These are phyloP conservation scores for Clusia tigrina DNA, from an alignment of 2,888 invertebrate species.

Conservation along the genomic window DNA sequence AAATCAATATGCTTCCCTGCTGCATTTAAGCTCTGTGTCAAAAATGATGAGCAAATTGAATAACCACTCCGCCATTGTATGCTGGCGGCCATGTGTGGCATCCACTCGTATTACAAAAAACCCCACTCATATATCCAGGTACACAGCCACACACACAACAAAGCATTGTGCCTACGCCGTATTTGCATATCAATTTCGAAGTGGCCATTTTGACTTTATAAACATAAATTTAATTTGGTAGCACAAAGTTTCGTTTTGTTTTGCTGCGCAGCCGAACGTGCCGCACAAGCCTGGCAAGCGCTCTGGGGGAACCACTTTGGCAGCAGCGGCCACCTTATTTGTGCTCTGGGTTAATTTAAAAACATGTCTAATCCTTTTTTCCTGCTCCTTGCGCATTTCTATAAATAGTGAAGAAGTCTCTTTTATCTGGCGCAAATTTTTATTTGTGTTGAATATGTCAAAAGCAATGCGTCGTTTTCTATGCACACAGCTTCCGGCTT, in stretches of 20 bases:
- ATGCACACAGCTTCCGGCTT: conserved; percentile 21
- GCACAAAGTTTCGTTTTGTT: conserved; percentile 12
- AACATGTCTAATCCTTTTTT: conserved; percentile 5
- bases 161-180: conserved; percentile 6
- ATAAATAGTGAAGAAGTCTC: not conserved
- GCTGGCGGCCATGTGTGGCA: too few species aligned
- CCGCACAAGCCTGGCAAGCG: too few species aligned
- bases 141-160: not conserved
- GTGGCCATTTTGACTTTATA: conserved; percentile 34
- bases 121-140: too few species aligned
- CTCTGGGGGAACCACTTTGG: too few species aligned
- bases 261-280: too few species aligned
- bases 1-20: too few species aligned
- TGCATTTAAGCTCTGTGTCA: too few species aligned
- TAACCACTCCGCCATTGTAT: too few species aligned
- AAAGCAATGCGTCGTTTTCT: not conserved
- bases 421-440: not conserved
- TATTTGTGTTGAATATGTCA: conserved; percentile 22
- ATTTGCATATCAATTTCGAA: conserved; percentile 34
- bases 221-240: conserved; percentile 33
- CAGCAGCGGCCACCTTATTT: too few species aligned
- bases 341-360: not conserved
- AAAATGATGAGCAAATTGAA: too few species aligned
- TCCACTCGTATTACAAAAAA: too few species aligned
- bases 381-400: not conserved